Conservation (phyloP, 2,113 vertebrate species). For the Dermatemys mawii region DNA sequence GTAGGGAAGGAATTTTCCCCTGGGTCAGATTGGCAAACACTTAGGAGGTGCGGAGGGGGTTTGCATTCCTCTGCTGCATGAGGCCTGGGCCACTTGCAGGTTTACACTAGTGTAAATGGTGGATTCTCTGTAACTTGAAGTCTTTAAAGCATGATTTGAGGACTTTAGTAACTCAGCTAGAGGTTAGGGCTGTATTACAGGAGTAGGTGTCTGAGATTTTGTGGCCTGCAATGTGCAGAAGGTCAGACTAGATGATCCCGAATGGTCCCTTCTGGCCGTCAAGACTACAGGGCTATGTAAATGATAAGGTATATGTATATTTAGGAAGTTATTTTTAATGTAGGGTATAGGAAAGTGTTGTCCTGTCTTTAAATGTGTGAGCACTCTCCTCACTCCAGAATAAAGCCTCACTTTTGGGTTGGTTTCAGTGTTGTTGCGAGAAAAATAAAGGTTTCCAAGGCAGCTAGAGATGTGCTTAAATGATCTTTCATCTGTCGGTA, state of each 20-base stretch:
- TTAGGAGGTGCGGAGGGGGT: fast-evolving
- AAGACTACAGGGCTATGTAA: not conserved
- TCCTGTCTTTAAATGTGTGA: not conserved
- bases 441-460: not conserved
- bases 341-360: not conserved
- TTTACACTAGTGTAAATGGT: not conserved
- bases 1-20: not conserved
- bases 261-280: not conserved
- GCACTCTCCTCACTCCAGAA: not conserved
- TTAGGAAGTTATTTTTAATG: not conserved
- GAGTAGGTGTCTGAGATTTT: not conserved
- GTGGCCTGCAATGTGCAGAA: not conserved
- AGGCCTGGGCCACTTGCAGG: not conserved
- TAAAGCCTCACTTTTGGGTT: not conserved
- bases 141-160: not conserved
- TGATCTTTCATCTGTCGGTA: not conserved
- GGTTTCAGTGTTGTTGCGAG: not conserved
- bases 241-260: not conserved
- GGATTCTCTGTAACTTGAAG: not conserved
- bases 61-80: not conserved
- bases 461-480: not conserved
- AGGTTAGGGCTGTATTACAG: not conserved
- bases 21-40: not conserved
- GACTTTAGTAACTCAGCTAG: not conserved
- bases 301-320: not conserved